Percentiles rank a stretch among this genome's conserved stretches.
These are phyloP conservation scores for Lagria hirta DNA, from an alignment of 2,888 invertebrate species.

Conservation along the genomic window DNA sequence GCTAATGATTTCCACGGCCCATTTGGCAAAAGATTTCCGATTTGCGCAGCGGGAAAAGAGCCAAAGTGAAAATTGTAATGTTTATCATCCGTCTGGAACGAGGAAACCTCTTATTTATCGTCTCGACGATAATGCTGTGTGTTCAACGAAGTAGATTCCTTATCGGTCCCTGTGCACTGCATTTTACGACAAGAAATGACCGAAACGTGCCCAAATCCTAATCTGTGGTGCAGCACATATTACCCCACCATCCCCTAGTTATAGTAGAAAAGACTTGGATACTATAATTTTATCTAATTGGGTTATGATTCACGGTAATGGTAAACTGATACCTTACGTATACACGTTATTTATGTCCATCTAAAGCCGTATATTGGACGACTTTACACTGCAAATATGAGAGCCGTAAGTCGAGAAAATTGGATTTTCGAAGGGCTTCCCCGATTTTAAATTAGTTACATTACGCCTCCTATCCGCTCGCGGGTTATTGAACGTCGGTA, in stretches of 20 bases:
- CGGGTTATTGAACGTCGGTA: no score
- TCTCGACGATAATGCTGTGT: conserved; percentile 40
- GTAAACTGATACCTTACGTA: conserved; percentile 24
- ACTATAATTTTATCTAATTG: conserved; percentile 34
- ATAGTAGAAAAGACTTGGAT: conserved; percentile 11
- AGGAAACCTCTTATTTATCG: conserved; percentile 35
- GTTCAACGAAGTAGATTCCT: conserved; percentile 36
- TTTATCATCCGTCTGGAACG: conserved; percentile 39
- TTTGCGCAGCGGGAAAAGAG: conserved; percentile 35
- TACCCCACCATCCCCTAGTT: conserved; percentile 8
- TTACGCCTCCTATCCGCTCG: no score
- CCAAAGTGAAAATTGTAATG: conserved; percentile 44
- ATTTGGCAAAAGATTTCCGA: conserved; percentile 38
- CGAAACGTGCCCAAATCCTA: conserved; percentile 39
- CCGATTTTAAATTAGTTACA: conserved; percentile 18
- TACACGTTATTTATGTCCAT: conserved; percentile 21
- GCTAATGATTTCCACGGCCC: conserved; percentile 41
- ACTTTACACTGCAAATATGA: conserved; percentile 21
- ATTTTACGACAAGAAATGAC: conserved; percentile 39
- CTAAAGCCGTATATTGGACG: conserved; percentile 24
- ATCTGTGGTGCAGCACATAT: conserved; percentile 19
- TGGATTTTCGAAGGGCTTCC: conserved; percentile 20
- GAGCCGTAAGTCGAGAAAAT: conserved; percentile 21
- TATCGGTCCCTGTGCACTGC: conserved; percentile 37
- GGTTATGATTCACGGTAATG: conserved; percentile 22